phyloP scores from a whole-genome alignment of 2,113 vertebrate species.

The Bagarius yarrelli region DNA sequence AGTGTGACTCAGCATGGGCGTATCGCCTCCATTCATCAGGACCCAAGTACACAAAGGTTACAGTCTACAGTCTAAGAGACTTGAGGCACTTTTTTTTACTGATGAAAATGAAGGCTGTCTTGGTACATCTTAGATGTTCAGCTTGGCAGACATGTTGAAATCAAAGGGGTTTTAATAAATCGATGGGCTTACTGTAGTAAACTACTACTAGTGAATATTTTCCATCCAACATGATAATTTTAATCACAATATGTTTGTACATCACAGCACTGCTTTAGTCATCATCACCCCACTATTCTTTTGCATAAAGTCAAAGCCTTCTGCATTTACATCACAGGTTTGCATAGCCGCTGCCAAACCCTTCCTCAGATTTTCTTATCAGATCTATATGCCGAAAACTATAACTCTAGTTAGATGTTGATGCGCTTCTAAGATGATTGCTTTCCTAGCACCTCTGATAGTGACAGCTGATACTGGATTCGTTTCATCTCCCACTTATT shows the following conservation, averaged over 20 bases:
- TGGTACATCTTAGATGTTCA: not conserved
- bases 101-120: not conserved
- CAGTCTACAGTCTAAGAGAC: not conserved
- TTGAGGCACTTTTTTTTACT: not conserved
- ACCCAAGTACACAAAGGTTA: not conserved
- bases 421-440: not conserved
- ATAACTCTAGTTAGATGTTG: not conserved
- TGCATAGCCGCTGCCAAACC: conserved; percentile 20
- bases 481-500: not conserved
- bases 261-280: not conserved
- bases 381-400: not conserved
- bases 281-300: not conserved
- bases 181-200: no score
- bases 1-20: conserved; percentile 8
- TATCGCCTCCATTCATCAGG: not conserved
- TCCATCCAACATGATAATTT: no score
- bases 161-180: not conserved
- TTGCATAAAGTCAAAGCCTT: conserved; percentile 16
- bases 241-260: not conserved
- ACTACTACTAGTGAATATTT: no score
- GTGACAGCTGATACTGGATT: not conserved
- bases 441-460: not conserved
- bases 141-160: not conserved
- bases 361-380: conserved; percentile 17
- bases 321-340: not conserved